phyloP scores from a whole-genome alignment of 2,797 vertebrate genomes.

The Bovichtus variegatus region DNA sequence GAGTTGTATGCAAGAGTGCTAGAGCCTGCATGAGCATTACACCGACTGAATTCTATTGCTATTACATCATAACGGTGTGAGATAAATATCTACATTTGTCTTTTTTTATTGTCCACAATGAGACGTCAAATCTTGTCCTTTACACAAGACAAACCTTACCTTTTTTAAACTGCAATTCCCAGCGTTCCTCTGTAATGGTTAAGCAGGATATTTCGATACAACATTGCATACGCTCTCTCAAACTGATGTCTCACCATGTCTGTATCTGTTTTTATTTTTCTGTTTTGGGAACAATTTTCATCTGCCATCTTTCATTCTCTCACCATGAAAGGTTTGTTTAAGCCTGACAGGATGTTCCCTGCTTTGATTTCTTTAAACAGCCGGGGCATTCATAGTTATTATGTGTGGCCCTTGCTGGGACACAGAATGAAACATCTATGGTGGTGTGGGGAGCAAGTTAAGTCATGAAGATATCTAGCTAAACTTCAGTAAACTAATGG shows the following conservation, averaged over 20 bases:
- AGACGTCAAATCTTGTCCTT: neutral
- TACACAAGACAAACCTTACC: neutral
- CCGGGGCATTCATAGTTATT: conserved; percentile 39
- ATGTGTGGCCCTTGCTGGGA: conserved; percentile 43
- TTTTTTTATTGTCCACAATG: neutral
- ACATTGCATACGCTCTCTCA: conserved; percentile 70
- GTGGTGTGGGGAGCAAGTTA: conserved; percentile 28
- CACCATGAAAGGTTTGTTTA: conserved; percentile 52
- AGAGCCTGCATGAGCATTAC: conserved; percentile 55
- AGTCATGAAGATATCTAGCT: conserved; percentile 3
- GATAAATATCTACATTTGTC: neutral
- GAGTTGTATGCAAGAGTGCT: conserved; percentile 69
- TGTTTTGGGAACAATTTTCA: conserved; percentile 48
- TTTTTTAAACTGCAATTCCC: conserved; percentile 19
- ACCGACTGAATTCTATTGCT: neutral
- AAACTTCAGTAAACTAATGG: conserved; percentile 30
- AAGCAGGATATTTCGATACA: conserved; percentile 56
- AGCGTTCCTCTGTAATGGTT: conserved; percentile 51
- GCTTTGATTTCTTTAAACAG: conserved; percentile 48
- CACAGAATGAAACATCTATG: conserved; percentile 54
- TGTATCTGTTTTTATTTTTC: conserved; percentile 33
- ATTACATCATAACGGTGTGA: conserved; percentile 1
- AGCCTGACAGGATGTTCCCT: conserved; percentile 51
- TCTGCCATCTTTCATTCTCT: conserved; percentile 58
- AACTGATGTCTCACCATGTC: conserved; percentile 70